Percentiles rank a stretch among this genome's conserved stretches.
phyloP scores from a whole-genome alignment of 2,797 vertebrate species.

The Sciaenops ocellatus region DNA sequence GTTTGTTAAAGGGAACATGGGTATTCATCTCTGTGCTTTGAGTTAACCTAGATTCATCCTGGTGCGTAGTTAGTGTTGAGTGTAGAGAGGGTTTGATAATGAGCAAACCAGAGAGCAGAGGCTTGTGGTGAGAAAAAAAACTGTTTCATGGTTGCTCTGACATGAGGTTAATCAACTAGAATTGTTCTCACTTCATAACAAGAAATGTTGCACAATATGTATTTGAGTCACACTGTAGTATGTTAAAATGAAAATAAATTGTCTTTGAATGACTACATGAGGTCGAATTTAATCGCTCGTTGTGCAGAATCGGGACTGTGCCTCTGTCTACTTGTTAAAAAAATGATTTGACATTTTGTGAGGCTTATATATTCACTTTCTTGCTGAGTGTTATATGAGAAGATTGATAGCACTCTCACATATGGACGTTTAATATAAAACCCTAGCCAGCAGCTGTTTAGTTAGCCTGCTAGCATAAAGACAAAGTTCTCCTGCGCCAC shows the following conservation, averaged over 20 bases:
- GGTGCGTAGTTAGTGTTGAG: conserved; percentile 31
- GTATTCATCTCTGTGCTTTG: conserved; percentile 46
- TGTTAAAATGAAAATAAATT: background rate
- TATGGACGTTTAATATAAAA: background rate
- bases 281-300: background rate
- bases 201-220: too few species aligned
- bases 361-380: background rate
- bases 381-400: background rate
- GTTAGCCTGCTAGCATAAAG: background rate
- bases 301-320: background rate
- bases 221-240: background rate
- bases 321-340: background rate
- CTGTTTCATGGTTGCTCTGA: conserved; percentile 8
- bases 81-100: conserved; percentile 47
- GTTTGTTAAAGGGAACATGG: conserved; percentile 51
- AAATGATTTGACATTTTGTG: background rate
- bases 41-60: conserved; percentile 63
- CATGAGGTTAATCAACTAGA: conserved; percentile 43
- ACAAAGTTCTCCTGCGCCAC: background rate
- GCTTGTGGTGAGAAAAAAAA: background rate
- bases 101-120: conserved; percentile 33
- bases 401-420: background rate
- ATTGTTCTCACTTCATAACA: conserved; percentile 2
- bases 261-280: background rate
- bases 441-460: background rate